A percentile compares a stretch with the other conserved stretches of the same genome.
phyloP scores from a whole-genome alignment of 1,140 invertebrate genomes.

The Penaeus vannamei region DNA sequence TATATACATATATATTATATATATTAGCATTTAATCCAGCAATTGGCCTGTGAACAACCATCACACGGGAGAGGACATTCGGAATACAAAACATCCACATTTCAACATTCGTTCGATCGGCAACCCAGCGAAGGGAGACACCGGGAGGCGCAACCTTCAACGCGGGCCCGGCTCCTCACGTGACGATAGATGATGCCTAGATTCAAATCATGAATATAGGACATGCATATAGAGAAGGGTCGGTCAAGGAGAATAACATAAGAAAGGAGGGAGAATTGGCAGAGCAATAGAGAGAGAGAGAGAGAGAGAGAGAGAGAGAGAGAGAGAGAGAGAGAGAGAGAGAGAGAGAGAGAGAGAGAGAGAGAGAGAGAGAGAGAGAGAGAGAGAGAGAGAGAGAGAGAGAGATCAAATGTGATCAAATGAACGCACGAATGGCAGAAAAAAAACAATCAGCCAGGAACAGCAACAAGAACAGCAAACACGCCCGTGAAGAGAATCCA shows the following conservation, averaged over 20 bases:
- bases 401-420: too few relatives aligned
- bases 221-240: background rate
- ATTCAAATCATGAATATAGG: too few relatives aligned
- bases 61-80: too few relatives aligned
- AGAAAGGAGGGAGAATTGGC: background rate
- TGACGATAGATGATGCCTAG: too few relatives aligned
- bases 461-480: background rate
- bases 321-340: background rate
- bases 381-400: constrained; percentile 1
- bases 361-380: background rate
- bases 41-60: too few relatives aligned
- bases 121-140: background rate
- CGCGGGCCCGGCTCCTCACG: too few relatives aligned
- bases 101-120: background rate
- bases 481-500: background rate
- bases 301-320: constrained; percentile 26
- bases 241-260: background rate
- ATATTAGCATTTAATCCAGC: too few relatives aligned
- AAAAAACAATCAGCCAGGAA: background rate
- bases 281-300: background rate
- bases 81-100: too few relatives aligned
- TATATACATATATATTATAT: too few relatives aligned
- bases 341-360: background rate
- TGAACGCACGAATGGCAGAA: too few relatives aligned
- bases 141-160: background rate